Conservation (phyloP, 2,113 vertebrate species). For the Etia nguti region DNA sequence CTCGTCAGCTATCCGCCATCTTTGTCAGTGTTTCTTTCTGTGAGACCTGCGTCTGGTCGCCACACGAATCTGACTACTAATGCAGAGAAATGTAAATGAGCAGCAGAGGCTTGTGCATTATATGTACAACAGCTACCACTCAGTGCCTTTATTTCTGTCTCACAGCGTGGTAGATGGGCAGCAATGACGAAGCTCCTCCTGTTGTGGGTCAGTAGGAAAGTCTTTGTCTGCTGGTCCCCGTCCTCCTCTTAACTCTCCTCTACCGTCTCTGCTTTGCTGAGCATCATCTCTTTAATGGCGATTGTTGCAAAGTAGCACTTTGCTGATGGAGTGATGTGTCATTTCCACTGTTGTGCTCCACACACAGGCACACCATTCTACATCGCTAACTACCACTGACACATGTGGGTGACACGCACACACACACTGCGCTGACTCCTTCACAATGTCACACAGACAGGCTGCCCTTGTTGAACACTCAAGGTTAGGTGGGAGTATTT, state of each 20-base stretch:
- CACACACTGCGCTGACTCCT: not conserved
- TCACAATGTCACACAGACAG: not conserved
- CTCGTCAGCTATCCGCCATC: not conserved
- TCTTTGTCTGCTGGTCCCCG: not conserved
- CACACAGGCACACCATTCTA: not conserved
- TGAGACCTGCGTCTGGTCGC: not conserved
- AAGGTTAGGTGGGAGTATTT: conserved; percentile 15
- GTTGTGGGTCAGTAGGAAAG: not conserved
- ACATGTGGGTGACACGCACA: not conserved
- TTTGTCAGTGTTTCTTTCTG: not conserved
- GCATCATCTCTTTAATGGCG: not conserved
- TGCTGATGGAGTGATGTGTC: conserved; percentile 26
- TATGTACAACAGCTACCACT: not conserved
- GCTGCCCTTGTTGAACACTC: conserved; percentile 2
- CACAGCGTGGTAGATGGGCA: not conserved
- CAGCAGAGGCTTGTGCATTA: not conserved
- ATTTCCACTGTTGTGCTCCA: not conserved
- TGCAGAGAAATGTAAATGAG: not conserved
- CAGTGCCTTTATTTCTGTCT: not conserved
- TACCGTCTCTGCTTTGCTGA: conserved; percentile 1
- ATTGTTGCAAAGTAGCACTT: conserved; percentile 32
- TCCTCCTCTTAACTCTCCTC: not conserved
- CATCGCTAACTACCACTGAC: not conserved
- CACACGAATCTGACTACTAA: not conserved
- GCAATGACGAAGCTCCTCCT: not conserved